phyloP scores from a whole-genome alignment of 1,140 invertebrate species.

The Cydia strobilella region DNA sequence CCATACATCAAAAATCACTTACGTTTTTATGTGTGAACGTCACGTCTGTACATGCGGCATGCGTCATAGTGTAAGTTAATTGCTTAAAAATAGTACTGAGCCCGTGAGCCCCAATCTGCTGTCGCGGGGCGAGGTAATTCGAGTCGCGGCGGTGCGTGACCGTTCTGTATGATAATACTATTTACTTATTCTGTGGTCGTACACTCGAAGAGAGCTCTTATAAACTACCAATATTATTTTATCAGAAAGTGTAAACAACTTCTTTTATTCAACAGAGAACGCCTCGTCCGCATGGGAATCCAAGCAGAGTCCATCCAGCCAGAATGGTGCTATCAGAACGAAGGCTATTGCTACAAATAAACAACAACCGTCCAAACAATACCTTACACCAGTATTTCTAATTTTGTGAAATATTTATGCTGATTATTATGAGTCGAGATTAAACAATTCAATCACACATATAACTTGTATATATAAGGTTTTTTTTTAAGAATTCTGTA shows the following conservation, averaged over 20 bases:
- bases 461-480: background rate
- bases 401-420: background rate
- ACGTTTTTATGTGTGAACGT: too few relatives aligned
- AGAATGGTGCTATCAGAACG: slow-evolving; percentile 90
- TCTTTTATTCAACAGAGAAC: slow-evolving; percentile 81
- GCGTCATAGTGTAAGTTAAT: too few relatives aligned
- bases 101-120: too few relatives aligned
- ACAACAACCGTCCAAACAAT: slow-evolving; percentile 4
- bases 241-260: background rate
- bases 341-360: slow-evolving; percentile 82
- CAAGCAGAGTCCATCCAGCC: slow-evolving; percentile 87
- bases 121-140: too few relatives aligned
- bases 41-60: too few relatives aligned
- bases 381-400: background rate
- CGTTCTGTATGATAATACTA: too few relatives aligned
- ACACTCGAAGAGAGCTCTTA: too few relatives aligned
- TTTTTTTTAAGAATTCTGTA: background rate
- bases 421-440: background rate
- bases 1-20: too few relatives aligned
- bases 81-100: too few relatives aligned
- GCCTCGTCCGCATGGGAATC: slow-evolving; percentile 85
- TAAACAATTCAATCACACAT: background rate
- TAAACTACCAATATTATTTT: background rate
- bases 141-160: too few relatives aligned
- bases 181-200: too few relatives aligned